phyloP scores from a whole-genome alignment of 2,113 vertebrate genomes.

The Lamprotornis superbus region DNA sequence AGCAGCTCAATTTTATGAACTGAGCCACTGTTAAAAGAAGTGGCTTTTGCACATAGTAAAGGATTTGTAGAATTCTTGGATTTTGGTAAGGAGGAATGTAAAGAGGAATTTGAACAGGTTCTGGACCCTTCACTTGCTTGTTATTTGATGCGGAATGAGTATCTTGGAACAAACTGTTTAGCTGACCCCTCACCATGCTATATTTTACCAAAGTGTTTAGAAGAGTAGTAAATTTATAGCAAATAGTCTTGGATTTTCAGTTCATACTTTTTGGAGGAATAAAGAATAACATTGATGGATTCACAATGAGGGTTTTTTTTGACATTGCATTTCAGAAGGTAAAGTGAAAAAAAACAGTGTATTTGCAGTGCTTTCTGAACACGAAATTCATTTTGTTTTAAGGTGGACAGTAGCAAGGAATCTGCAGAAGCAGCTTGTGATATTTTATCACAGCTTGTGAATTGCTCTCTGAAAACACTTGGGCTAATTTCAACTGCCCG shows the following conservation, averaged over 20 bases:
- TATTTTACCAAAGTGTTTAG: background rate
- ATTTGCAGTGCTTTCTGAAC: background rate
- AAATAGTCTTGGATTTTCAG: background rate
- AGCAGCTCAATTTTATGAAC: background rate
- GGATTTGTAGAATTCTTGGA: background rate
- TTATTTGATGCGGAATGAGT: background rate
- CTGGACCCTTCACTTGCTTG: background rate
- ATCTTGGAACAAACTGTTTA: background rate
- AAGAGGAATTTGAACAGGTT: background rate
- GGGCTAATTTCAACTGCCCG: constrained; percentile 95
- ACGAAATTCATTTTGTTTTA: constrained; percentile 1
- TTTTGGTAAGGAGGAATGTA: background rate
- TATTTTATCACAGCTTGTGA: constrained; percentile 93
- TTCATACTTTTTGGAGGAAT: background rate
- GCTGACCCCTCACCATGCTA: background rate
- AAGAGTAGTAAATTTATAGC: background rate
- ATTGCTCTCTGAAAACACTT: constrained; percentile 93
- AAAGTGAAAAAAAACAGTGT: background rate
- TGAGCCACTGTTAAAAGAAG: background rate
- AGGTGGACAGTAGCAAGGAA: constrained; percentile 98
- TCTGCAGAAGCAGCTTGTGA: constrained; percentile 95
- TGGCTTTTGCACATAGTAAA: background rate
- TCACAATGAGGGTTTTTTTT: fast-evolving
- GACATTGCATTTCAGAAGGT: background rate
- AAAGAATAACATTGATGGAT: background rate